A percentile compares a stretch with the other conserved stretches of the same genome.
These are phyloP conservation scores for Silvanus unidentatus DNA, from an alignment of 2,888 invertebrate genomes.

Conservation along the genomic window DNA sequence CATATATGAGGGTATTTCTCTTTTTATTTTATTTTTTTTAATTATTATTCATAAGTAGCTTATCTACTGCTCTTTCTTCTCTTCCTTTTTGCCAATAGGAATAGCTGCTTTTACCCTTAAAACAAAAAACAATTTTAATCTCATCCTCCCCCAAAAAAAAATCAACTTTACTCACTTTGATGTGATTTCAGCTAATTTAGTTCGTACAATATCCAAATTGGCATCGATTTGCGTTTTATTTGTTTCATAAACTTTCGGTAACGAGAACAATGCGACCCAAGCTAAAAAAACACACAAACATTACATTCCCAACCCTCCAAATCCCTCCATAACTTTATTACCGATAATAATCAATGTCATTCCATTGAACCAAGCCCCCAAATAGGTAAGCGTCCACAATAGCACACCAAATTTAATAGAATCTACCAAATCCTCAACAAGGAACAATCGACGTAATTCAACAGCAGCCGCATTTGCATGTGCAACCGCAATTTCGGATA, in stretches of 20 bases:
- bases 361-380: conserved; percentile 99
- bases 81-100: conserved; percentile 85
- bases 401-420: conserved; percentile 91
- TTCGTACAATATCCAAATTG: conserved; percentile 80
- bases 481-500: conserved; percentile 79
- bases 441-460: conserved; percentile 87
- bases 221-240: conserved; percentile 91
- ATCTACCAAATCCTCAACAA: conserved; percentile 95
- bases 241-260: conserved; percentile 94
- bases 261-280: conserved; percentile 86
- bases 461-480: conserved; percentile 76
- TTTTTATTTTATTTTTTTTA: neutral
- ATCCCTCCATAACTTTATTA: too few species aligned
- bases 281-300: conserved; percentile 53
- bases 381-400: conserved; percentile 94
- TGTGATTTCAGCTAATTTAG: conserved; percentile 81
- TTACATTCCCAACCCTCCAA: conserved; percentile 3
- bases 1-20: conserved; percentile 11
- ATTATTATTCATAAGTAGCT: too few species aligned
- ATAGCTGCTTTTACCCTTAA: conserved; percentile 80
- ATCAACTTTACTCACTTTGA: conserved; percentile 70
- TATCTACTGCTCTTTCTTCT: conserved; percentile 78
- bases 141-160: neutral
- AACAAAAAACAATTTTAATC: conserved; percentile 25
- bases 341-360: conserved; percentile 96